A percentile compares a stretch with the other conserved stretches of the same genome.
phyloP scores from a whole-genome alignment of 2,113 vertebrate genomes.

The Ophthalmolycus amberensis region DNA sequence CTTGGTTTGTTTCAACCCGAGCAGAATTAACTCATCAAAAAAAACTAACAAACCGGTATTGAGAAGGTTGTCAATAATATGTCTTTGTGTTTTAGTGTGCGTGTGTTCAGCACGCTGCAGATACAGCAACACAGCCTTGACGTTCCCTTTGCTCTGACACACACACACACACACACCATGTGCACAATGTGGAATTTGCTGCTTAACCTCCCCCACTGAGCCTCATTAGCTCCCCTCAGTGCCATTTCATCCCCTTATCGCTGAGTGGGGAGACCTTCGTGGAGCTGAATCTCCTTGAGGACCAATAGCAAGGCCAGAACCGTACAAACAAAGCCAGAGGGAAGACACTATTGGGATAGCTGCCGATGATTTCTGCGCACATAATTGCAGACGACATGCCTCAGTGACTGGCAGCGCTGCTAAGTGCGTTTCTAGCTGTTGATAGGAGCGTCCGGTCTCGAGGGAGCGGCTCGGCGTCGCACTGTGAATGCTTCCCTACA shows the following conservation, averaged over 20 bases:
- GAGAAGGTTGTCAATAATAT: conserved; percentile 25
- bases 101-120: conserved; percentile 11
- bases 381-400: conserved; percentile 59
- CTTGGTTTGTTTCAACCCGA: neutral
- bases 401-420: conserved; percentile 49
- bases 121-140: conserved; percentile 50
- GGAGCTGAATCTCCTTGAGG: conserved; percentile 44
- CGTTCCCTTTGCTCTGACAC: conserved; percentile 2
- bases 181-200: conserved; percentile 39
- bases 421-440: conserved; percentile 75
- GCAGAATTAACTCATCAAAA: neutral
- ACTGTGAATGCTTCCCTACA: conserved; percentile 61
- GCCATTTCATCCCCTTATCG: conserved; percentile 59
- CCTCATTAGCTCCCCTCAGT: conserved; percentile 50
- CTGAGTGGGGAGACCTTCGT: conserved; percentile 41
- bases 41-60: neutral
- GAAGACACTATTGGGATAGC: conserved; percentile 15
- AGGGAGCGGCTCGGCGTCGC: conserved; percentile 50
- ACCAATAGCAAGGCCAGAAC: conserved; percentile 39
- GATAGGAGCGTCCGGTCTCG: conserved; percentile 61
- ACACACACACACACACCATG: conserved; percentile 3
- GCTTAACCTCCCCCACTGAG: conserved; percentile 59
- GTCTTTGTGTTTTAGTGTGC: conserved; percentile 29
- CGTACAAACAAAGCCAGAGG: conserved; percentile 22
- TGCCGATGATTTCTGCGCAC: conserved; percentile 29